Conservation (phyloP, 2,888 invertebrate genomes). For the Anarsia innoxiella region DNA sequence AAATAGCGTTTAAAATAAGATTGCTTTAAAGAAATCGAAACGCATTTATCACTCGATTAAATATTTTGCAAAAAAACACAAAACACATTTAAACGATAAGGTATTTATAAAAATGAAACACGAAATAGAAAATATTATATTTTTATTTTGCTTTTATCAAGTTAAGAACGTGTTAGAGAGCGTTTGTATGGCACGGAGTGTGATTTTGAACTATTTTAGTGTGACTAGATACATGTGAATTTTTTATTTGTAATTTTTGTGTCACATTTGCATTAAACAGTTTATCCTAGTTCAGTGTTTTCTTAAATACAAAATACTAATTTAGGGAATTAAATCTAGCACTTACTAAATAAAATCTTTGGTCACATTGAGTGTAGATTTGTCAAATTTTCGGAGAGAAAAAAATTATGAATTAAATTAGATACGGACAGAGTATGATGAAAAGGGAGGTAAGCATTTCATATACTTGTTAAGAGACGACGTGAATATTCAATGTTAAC, state of each 20-base stretch:
- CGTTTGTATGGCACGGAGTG: conserved; percentile 59
- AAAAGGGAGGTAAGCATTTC: too few species aligned
- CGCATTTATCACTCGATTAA: too few species aligned
- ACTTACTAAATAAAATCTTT: conserved; percentile 54
- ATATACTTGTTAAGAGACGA: too few species aligned
- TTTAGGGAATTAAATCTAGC: conserved; percentile 36
- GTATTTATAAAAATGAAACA: conserved; percentile 45
- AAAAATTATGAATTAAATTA: background rate
- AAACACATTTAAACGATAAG: too few species aligned
- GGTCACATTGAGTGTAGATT: conserved; percentile 62
- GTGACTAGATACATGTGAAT: conserved; percentile 55
- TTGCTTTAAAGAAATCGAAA: too few species aligned
- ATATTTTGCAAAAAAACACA: too few species aligned
- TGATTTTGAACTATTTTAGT: conserved; percentile 24
- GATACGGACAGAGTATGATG: too few species aligned
- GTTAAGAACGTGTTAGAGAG: conserved; percentile 43
- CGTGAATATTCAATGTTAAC: too few species aligned
- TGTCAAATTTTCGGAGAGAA: conserved; percentile 17
- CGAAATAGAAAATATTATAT: conserved; percentile 37
- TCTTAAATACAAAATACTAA: conserved; percentile 12
- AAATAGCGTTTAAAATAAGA: too few species aligned
- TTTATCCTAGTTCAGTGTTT: conserved; percentile 24
- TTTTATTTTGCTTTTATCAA: conserved; percentile 31
- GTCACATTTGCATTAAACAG: too few species aligned
- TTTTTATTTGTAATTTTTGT: conserved; percentile 27